Evolutionary conservation across 2,113 vertebrate species (phyloP), one percentile per base, ranked within the genome.

Genomic region (Pogonocichla stellata): DNA sequence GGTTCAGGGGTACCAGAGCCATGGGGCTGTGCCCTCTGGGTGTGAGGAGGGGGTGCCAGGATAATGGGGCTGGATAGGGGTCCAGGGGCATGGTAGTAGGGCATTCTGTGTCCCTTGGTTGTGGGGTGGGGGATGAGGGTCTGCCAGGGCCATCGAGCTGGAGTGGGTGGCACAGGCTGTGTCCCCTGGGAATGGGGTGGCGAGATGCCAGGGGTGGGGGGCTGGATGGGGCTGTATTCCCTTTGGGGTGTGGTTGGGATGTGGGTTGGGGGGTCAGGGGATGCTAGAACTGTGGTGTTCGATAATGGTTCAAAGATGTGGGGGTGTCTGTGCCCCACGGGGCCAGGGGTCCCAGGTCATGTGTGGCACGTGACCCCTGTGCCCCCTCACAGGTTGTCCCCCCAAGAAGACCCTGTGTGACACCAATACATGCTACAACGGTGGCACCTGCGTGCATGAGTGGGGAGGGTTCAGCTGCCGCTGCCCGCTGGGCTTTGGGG

Each of bases 401-500:
- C 98, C 98, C 65, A 99, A 99, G 97, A 98, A 98, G 96, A 98
- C 98, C 9, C 98, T 99, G 88, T 99, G 99, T 94, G 98, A 98
- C 91, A 98, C 96, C 92, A 98, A 87, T 96, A 98, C 98, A 0
- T 99, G 99, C 97, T 96, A 98, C 90, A 99, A 99, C 2, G 99
- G 99, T 26, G 99, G 99, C 40, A 99, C 98, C 89, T 99, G 99
- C 6, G 98, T 98, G 77, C 99, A 99, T 94, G 98, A 98, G 75
- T 99, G 99, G 99, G 98, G 98, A 4, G 97, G 98, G 1, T 99
- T 99, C 98, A 99, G 98, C 90, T 99, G 99, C 70, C 97, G 98
- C 87, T 99, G 99, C 82, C 98, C 98, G 0, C 98, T 99, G 38
- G 99, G 99, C 50, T 99, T 98, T 20, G 99, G 99, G 86, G 99